Base-by-base conservation (phyloP, 30 jellyfish, hydroid and myxozoan species). In the Haliclystus octoradiatus region DNA sequence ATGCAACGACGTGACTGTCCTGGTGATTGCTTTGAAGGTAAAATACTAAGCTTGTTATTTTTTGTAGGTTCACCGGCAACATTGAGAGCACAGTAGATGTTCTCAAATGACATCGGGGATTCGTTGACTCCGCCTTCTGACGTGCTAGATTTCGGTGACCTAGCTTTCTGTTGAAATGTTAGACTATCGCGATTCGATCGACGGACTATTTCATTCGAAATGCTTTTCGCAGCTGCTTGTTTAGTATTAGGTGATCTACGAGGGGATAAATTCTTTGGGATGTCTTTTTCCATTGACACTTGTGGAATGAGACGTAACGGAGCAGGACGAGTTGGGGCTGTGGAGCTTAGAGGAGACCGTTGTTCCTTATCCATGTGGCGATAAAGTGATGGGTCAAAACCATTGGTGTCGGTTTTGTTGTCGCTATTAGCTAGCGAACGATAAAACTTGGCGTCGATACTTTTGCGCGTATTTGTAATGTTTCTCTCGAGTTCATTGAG, bases 391-490 rank as follows among this genome's bases (percentile, higher is more conserved):
- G 14, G 12, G 72, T 62, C 67, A 40, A 57, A 26, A 15, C 50
- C 28, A 84, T 53, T 29, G 72, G 64, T 47, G 74, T 70, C 49
- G 70, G 74, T 26, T 64, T 50, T 33, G 83, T 52, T 1, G 71
- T 79, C 0, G 57, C 92, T 78, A 33, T 70, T 78, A 5, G 92
- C 94, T 9, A 91, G 65, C 26, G 99, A 82, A 15, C 77, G 78
- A 49, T 91, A 91, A 53, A 91, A 91, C 40, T 91, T 91, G 24
- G 99, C 99, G 62, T 91, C 99, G 46, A 91, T 91, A 34, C 95
- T 82, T 65, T 91, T 91, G 29, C 99, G 92, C 49, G 99, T 73
- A 70, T 91, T 93, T 2, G 94, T 73, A 28, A 91, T 68, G 26
- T 81, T 76, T 63, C 87, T 69, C 65, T 91, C 99, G 34, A 91